Percentiles rank a stretch among this genome's conserved stretches.
Conservation (phyloP, 2,113 vertebrate species). For the Otus sunia region DNA sequence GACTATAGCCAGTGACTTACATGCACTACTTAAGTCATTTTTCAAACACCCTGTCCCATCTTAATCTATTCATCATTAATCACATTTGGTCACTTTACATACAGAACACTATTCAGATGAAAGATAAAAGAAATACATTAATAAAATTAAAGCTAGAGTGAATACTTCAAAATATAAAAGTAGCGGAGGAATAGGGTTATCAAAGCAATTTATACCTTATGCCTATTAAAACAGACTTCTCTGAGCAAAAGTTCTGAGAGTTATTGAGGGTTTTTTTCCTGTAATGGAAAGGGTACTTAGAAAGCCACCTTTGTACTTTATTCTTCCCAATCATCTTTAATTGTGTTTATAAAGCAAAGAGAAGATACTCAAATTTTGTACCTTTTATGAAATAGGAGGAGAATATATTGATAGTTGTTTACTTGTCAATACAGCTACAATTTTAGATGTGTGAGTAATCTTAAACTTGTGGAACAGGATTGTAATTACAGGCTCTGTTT, state of each 20-base stretch:
- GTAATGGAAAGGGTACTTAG: background rate
- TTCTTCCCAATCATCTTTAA: background rate
- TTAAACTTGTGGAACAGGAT: background rate
- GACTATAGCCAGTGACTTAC: constrained; percentile 82
- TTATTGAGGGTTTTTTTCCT: background rate
- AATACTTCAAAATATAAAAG: constrained; percentile 76
- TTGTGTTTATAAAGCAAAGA: background rate
- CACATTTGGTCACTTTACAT: constrained; percentile 83
- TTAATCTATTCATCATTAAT: constrained; percentile 86
- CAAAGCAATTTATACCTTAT: constrained; percentile 56
- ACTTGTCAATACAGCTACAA: background rate
- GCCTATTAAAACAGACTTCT: constrained; percentile 31
- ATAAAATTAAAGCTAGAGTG: constrained; percentile 75
- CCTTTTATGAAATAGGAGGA: background rate
- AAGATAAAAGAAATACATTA: constrained; percentile 85
- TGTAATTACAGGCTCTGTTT: background rate
- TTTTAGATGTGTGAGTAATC: background rate
- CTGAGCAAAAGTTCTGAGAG: background rate
- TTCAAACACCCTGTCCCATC: constrained; percentile 82
- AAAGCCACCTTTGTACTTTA: background rate
- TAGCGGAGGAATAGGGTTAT: constrained; percentile 53
- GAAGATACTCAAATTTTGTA: background rate
- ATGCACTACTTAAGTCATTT: constrained; percentile 81
- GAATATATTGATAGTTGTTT: background rate
- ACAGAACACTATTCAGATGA: constrained; percentile 80